A percentile compares a stretch with the other conserved stretches of the same genome.
Conservation (phyloP, 2,113 vertebrate genomes). For the Ptilonorhynchus violaceus region DNA sequence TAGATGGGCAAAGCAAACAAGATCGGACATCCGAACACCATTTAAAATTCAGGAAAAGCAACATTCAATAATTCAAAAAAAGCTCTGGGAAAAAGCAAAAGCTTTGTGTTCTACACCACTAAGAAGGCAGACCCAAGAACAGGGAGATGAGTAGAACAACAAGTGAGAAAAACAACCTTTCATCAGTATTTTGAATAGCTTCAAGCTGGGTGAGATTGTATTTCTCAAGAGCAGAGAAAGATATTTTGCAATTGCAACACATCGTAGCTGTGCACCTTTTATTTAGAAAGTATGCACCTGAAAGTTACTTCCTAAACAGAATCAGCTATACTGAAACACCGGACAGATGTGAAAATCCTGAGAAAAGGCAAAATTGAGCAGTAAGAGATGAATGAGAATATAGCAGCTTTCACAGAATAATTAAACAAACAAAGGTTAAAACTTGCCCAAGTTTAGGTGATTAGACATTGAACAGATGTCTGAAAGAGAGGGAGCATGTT, state of each 20-base stretch:
- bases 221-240: neutral
- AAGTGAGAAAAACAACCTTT: neutral
- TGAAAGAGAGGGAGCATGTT: neutral
- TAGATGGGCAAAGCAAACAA: neutral
- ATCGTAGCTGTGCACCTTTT: neutral
- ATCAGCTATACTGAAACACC: neutral
- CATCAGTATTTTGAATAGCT: neutral
- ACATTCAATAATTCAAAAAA: neutral
- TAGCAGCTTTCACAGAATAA: neutral
- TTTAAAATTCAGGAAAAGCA: neutral
- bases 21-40: neutral
- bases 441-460: neutral
- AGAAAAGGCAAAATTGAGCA: neutral
- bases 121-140: neutral
- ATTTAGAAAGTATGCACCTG: neutral
- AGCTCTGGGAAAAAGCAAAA: neutral
- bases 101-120: neutral
- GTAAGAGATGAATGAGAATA: neutral
- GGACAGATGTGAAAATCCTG: neutral
- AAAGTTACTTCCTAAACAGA: neutral
- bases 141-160: neutral
- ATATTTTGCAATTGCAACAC: neutral
- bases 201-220: neutral
- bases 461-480: neutral
- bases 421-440: neutral